These are phyloP conservation scores for Salpingus planirostris DNA, from an alignment of 2,888 invertebrate genomes.

Conservation along the genomic window DNA sequence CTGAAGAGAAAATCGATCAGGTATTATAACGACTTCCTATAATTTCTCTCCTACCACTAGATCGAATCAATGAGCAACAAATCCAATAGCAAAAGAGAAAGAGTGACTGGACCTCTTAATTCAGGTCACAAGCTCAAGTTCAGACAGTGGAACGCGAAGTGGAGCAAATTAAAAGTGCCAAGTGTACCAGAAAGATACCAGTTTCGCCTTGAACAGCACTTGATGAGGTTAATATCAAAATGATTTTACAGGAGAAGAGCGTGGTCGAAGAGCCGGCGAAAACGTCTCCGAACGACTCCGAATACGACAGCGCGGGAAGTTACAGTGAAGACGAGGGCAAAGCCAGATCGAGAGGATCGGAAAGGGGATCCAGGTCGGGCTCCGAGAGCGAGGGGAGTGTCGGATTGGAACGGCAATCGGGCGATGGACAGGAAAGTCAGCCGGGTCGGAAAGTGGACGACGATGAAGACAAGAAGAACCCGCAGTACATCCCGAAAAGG, in stretches of 20 bases:
- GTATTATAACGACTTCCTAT: no score
- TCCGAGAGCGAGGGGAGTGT: conserved; percentile 47
- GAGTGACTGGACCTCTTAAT: no score
- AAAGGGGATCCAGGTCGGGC: conserved; percentile 14
- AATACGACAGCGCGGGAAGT: conserved; percentile 37
- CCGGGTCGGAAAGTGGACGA: conserved; percentile 63
- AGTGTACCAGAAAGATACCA: no score
- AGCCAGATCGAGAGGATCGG: conserved; percentile 23
- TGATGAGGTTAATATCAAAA: no score
- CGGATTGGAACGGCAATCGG: conserved; percentile 57
- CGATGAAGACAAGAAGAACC: conserved; percentile 91
- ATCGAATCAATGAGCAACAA: no score
- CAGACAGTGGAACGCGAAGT: no score
- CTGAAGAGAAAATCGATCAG: no score
- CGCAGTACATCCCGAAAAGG: conserved; percentile 92
- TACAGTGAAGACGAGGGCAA: conserved; percentile 31
- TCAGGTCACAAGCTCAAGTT: no score
- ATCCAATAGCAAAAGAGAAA: no score
- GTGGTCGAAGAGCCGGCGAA: conserved; percentile 22
- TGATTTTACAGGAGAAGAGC: conserved; percentile 30
- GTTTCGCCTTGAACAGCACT: no score
- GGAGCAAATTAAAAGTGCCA: no score
- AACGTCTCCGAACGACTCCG: conserved; percentile 31
- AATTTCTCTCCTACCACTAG: no score
- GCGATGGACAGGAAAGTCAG: conserved; percentile 58